Conservation (phyloP, 30 jellyfish, hydroid and myxozoan genomes). For the Rhopilema esculentum region DNA sequence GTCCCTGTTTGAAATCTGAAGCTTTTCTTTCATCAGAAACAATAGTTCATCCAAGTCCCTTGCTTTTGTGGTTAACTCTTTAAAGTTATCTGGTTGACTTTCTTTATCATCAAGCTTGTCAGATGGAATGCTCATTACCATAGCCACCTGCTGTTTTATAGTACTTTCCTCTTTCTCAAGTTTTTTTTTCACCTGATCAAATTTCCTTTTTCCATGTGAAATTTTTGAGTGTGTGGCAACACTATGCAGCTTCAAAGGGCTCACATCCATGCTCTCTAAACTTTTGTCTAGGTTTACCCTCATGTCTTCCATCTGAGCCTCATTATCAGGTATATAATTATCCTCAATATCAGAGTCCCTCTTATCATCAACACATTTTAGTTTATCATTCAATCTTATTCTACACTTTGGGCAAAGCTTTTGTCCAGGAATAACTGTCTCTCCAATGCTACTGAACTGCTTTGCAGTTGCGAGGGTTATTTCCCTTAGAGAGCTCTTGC, state of each 20-base stretch:
- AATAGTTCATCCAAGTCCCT: constrained; percentile 10
- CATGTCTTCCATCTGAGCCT: neutral
- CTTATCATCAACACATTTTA: neutral
- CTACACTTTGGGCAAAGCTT: neutral
- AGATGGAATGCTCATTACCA: neutral
- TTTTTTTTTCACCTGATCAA: neutral
- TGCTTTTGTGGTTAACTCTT: constrained; percentile 7
- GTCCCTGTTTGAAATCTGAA: constrained; percentile 30
- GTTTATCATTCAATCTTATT: neutral
- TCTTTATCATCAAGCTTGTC: neutral
- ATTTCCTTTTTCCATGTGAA: neutral
- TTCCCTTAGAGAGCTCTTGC: neutral
- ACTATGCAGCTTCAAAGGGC: neutral
- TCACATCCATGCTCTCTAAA: neutral
- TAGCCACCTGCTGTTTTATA: neutral
- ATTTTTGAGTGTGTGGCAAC: neutral
- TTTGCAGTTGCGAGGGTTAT: neutral
- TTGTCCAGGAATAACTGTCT: neutral
- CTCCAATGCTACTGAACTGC: neutral
- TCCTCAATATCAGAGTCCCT: neutral
- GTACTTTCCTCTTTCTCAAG: neutral
- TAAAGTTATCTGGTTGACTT: neutral
- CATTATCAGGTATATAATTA: neutral
- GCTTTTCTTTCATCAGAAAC: constrained; percentile 13
- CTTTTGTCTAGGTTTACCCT: neutral